Evolutionary conservation across 2,797 vertebrate species (phyloP), one percentile per base, ranked within the genome.

Genomic region (Lagocephalus sceleratus): DNA sequence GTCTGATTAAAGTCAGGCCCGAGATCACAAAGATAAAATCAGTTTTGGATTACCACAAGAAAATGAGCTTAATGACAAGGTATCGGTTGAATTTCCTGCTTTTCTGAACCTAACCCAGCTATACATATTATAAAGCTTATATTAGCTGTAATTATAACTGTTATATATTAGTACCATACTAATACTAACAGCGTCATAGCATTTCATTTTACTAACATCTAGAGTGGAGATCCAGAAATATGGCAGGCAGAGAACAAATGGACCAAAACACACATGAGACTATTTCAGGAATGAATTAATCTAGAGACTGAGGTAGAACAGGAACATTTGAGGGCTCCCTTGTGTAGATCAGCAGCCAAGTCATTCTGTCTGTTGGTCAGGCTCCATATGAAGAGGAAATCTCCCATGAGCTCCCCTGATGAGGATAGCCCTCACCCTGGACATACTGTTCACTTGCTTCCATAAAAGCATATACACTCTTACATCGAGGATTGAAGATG

Each of bases 1-100:
- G 74, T 86, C 84, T 85, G 85, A 89, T 90, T 76, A 79, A 51
- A 63, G 68, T 56, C 15, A 41, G 41, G 50, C 46, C 62, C 53
- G 25, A 55, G 65, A 66, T 49, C 59, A 54, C 47, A 25, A 47
- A 57, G 54, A 51, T 16, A 54, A 48, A 55, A 58, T 35, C 51
- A 57, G 70, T 72, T 75, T 73, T 56, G 63, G 47, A 66, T 62
- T 22, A 69, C 57, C 54, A 52, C 25, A 55, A 6, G 8, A 71
- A 60, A 73, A 75, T 44, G 45, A 29, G 51, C 51, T 45, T 40
- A 50, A 63, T 43, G 15, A 10, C 66, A 79, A 75, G 68, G 62
- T 57, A 68, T 57, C 62, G 66, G 60, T 75, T 69, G 55, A 48
- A 17, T 20, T 35, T 35, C 11, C 12, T 1, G 32, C 14, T 10